phyloP scores from a whole-genome alignment of 1,140 invertebrate genomes.

The Cyclina sinensis region DNA sequence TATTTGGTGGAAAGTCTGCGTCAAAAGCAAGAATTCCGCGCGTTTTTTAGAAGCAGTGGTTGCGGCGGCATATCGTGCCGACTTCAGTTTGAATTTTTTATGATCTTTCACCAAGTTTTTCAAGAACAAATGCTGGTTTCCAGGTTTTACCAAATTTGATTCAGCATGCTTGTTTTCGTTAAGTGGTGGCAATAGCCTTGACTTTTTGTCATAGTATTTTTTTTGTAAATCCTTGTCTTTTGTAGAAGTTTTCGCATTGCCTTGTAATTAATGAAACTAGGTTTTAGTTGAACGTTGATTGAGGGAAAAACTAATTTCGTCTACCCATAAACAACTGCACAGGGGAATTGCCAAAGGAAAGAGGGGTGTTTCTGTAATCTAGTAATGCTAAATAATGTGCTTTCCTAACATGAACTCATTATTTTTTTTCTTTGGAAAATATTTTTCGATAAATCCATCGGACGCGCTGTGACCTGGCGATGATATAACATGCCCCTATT shows the following conservation, averaged over 20 bases:
- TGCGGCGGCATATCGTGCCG: too few species aligned
- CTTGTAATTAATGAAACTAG: not conserved
- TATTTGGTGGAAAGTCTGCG: too few species aligned
- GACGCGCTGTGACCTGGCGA: slow-evolving; percentile 61
- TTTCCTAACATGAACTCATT: slow-evolving; percentile 71
- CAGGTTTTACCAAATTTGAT: not conserved
- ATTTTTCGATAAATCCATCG: slow-evolving; percentile 71
- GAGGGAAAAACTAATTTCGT: slow-evolving; percentile 30
- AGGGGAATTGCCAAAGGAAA: slow-evolving; percentile 29
- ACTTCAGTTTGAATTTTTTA: not conserved
- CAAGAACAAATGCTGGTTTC: not conserved
- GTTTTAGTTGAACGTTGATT: not conserved
- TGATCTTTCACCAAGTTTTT: not conserved
- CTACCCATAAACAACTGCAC: not conserved
- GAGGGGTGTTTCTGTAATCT: slow-evolving; percentile 69
- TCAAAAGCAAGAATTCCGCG: too few species aligned
- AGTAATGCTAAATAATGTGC: slow-evolving; percentile 67
- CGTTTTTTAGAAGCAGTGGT: too few species aligned
- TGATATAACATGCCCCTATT: slow-evolving; percentile 66
- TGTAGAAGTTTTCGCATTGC: not conserved
- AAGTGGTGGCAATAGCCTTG: not conserved
- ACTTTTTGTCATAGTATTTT: not conserved
- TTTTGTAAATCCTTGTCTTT: not conserved
- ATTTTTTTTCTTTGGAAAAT: slow-evolving; percentile 68
- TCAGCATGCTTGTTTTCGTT: not conserved